Percentiles rank a stretch among this genome's conserved stretches.
phyloP scores from a whole-genome alignment of 2,888 invertebrate species.

The Andrena trimmerana region DNA sequence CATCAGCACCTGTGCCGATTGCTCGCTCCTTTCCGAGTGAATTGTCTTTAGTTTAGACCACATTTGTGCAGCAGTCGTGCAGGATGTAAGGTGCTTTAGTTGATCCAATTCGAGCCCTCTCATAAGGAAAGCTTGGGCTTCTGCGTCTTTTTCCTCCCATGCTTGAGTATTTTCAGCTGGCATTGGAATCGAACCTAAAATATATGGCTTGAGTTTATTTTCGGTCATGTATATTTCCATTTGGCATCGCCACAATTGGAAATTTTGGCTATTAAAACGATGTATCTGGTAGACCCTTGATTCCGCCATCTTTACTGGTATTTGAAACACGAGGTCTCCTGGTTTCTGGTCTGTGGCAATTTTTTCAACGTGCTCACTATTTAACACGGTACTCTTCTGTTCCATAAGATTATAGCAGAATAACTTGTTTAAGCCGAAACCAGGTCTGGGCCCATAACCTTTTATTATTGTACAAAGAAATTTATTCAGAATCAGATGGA shows the following conservation, averaged over 20 bases:
- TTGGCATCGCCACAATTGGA: background rate
- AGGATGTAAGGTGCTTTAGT: background rate
- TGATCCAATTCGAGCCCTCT: slow-evolving; percentile 9
- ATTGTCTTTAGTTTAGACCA: background rate
- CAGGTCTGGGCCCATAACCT: background rate
- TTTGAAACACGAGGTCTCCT: background rate
- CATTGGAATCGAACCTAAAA: background rate
- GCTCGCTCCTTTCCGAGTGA: background rate
- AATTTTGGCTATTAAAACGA: slow-evolving; percentile 6
- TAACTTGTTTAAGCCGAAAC: background rate
- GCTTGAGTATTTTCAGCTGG: background rate
- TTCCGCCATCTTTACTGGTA: slow-evolving; percentile 5
- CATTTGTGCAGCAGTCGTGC: slow-evolving; percentile 6
- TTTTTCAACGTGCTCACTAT: background rate
- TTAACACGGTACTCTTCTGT: background rate
- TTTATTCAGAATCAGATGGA: too few relatives aligned
- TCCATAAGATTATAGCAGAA: background rate
- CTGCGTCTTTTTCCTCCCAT: background rate
- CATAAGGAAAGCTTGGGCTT: slow-evolving; percentile 13
- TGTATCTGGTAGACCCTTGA: background rate
- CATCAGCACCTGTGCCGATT: slow-evolving; percentile 4
- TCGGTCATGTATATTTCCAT: slow-evolving; percentile 7
- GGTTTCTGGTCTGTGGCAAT: background rate
- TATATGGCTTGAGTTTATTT: background rate
- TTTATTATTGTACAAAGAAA: background rate